Evolutionary conservation across 2,797 vertebrate species (phyloP).

Genomic region (Eurystomus glaucurus): DNA sequence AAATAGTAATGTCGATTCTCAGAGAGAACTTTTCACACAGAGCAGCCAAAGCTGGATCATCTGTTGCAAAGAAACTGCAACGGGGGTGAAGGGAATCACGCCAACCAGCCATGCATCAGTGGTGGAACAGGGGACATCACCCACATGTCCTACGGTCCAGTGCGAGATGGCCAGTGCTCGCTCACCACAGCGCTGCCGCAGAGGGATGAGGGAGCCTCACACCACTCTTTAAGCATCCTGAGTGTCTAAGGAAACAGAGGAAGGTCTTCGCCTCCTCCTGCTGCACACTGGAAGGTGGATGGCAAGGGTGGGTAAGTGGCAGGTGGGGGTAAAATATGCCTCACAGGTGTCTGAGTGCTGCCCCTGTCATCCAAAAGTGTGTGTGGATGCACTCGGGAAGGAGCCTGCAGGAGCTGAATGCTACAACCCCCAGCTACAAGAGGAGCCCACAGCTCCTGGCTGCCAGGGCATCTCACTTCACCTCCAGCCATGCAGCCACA

Average conservation of each 20-base stretch:
- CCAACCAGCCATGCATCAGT: background rate
- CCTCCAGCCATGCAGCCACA: background rate
- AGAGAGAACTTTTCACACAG: background rate
- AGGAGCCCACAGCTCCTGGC: background rate
- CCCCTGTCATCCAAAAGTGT: fast-evolving
- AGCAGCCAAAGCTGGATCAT: background rate
- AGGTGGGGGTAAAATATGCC: background rate
- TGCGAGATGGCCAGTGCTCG: background rate
- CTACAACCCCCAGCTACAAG: background rate
- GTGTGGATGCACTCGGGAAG: background rate
- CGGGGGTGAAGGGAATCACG: background rate
- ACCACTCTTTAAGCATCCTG: background rate
- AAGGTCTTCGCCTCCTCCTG: background rate
- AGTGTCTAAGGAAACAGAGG: background rate
- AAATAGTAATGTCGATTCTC: background rate
- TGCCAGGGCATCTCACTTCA: background rate
- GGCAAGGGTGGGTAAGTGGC: background rate
- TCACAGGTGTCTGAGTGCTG: background rate
- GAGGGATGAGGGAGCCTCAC: background rate
- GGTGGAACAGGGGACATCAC: too few species aligned
- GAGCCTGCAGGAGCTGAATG: background rate
- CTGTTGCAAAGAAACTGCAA: background rate
- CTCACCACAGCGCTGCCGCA: background rate
- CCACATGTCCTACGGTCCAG: fast-evolving
- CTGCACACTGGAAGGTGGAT: fast-evolving